Evolutionary conservation across 2,888 invertebrate genomes (phyloP), one percentile per base, ranked within the genome.

Genomic region (Aquatica leii): DNA sequence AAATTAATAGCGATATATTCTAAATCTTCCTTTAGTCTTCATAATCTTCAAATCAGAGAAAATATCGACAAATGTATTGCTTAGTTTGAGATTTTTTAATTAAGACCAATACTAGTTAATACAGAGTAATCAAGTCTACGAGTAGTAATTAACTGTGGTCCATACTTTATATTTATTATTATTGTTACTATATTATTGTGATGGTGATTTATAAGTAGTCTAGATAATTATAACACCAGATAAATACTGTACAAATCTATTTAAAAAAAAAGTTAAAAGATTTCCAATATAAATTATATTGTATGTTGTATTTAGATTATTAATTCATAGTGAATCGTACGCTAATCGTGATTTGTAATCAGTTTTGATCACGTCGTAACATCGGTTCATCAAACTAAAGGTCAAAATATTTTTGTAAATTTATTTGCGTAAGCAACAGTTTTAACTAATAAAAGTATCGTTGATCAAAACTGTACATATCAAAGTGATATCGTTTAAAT

Each of bases 1-100:
- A 69, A 70, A 57, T 55, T 62, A 66, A 77, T 77, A 78, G 79
- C 80, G 79, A 75, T 72, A 78, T 77, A 80, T 80, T 80, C 80
- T 80, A 80, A 80, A 80, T 78, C 78, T 79, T 79, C 78, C 77
- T 76, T 79, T 78, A 78, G 77, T 77, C 77, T 77, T 76, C 75
- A 69, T 24, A 24, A 24, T 69, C 24, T 62, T 62, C 51, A 56
- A 69, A 67, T 63, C 35, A 49, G 24, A 24, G 6, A 24, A 24
- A 24, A 24, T 24, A 59, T 57, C 52, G 17, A 12, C 9, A 15
- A 34, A 14, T 35, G n/a, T 8, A 51, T 51, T 17, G n/a, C 5
- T 51, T 24, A 12, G 35, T 53, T 49, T 59, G 41, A 24, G 51
- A 20, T 37, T 55, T 63, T 41, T 52, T 43, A 21, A 41, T 62